A percentile compares a stretch with the other conserved stretches of the same genome.
These are phyloP conservation scores for Crocidura indochinensis DNA, from an alignment of 2,797 vertebrate species.

Conservation along the genomic window DNA sequence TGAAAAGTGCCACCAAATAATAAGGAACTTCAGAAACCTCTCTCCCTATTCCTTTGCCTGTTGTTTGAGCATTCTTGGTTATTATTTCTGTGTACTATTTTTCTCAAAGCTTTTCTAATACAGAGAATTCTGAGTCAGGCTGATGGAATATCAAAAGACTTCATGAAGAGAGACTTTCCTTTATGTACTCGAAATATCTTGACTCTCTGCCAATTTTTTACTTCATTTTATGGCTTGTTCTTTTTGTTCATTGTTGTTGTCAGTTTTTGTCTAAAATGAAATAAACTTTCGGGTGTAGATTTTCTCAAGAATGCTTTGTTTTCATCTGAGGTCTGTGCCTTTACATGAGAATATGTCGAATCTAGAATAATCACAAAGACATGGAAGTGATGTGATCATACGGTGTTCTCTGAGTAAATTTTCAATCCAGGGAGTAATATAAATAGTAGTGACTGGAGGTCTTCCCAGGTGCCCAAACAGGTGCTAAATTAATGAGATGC, in stretches of 20 bases:
- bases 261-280: conserved; percentile 43
- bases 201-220: conserved; percentile 39
- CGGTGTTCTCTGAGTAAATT: background rate
- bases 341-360: background rate
- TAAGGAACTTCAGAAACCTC: background rate
- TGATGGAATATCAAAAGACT: conserved; percentile 2
- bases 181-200: conserved; percentile 11
- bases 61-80: conserved; percentile 28
- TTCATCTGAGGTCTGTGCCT: conserved; percentile 4
- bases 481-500: background rate
- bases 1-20: background rate
- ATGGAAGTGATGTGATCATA: background rate
- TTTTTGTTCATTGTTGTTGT: conserved; percentile 43
- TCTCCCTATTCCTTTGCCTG: conserved; percentile 7
- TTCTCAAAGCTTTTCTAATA: conserved; percentile 1
- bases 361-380: background rate
- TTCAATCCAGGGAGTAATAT: background rate
- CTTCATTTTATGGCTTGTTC: conserved; percentile 45
- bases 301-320: background rate
- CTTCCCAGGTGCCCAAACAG: background rate
- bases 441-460: background rate
- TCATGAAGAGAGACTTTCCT: conserved; percentile 38
- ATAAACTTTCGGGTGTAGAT: conserved; percentile 35
- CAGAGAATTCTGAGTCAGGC: background rate
- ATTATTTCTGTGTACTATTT: background rate